phyloP scores from a whole-genome alignment of 2,113 vertebrate species.

The Erythrolamprus reginae region DNA sequence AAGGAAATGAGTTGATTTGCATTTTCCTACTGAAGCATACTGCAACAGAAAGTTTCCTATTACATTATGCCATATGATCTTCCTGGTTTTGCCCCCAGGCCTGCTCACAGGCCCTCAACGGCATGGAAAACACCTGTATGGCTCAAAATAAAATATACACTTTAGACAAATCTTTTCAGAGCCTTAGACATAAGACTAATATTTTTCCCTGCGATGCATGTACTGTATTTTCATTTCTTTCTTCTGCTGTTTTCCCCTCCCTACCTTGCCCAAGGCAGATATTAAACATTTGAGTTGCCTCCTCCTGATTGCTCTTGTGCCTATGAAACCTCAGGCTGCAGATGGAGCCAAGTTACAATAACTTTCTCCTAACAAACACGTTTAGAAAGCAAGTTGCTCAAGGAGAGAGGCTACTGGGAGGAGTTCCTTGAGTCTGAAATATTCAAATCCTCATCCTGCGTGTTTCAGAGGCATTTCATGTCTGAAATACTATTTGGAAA shows the following conservation, averaged over 20 bases:
- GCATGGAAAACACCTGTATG: constrained; percentile 74
- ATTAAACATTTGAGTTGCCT: constrained; percentile 56
- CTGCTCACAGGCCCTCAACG: constrained; percentile 64
- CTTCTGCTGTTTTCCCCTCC: constrained; percentile 21
- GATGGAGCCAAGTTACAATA: background rate
- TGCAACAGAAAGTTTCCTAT: constrained; percentile 55
- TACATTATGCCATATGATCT: constrained; percentile 43
- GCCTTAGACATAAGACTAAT: constrained; percentile 59
- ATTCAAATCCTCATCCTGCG: background rate
- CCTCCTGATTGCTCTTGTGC: constrained; percentile 11
- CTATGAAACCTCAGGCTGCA: constrained; percentile 22
- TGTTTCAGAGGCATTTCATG: background rate
- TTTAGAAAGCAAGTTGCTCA: background rate
- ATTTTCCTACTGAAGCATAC: constrained; percentile 69
- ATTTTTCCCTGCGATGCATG: constrained; percentile 51
- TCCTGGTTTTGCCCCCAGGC: constrained; percentile 71
- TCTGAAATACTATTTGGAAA: background rate
- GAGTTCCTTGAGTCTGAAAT: background rate
- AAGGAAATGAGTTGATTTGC: constrained; percentile 71
- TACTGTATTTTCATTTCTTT: constrained; percentile 36
- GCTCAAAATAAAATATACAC: constrained; percentile 65
- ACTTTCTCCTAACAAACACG: constrained; percentile 19
- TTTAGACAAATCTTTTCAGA: constrained; percentile 69
- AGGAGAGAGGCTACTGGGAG: background rate
- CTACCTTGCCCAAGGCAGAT: constrained; percentile 46